phyloP scores from a whole-genome alignment of 1,140 invertebrate species.

The Drosophila ohnishii region DNA sequence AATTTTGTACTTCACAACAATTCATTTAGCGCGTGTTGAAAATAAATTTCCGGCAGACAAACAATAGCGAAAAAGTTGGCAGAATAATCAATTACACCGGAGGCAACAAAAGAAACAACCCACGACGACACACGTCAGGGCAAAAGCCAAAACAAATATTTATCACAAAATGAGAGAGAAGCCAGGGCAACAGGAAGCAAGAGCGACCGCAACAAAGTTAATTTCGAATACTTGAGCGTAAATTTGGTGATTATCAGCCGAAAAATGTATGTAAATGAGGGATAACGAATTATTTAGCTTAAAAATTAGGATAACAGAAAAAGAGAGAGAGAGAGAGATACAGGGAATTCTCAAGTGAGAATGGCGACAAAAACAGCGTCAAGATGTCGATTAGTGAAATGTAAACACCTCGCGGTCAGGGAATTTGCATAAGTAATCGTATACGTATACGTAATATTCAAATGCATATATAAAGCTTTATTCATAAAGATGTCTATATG shows the following conservation, averaged over 20 bases:
- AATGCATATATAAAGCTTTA: conserved; percentile 21
- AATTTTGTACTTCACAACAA: conserved; percentile 20
- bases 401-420: conserved; percentile 37
- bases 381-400: conserved; percentile 43
- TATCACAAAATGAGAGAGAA: conserved; percentile 34
- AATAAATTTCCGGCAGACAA: conserved; percentile 41
- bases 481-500: neutral
- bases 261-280: conserved; percentile 39
- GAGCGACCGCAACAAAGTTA: conserved; percentile 33
- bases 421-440: conserved; percentile 31
- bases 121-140: conserved; percentile 30
- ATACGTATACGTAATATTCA: conserved; percentile 26
- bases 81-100: conserved; percentile 46
- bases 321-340: neutral
- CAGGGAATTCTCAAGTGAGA: neutral
- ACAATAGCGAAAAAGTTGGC: conserved; percentile 43
- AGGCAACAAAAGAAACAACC: conserved; percentile 26
- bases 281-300: neutral
- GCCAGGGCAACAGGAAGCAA: conserved; percentile 4
- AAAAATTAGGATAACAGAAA: neutral
- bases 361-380: conserved; percentile 13
- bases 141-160: conserved; percentile 50
- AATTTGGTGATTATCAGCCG: conserved; percentile 38
- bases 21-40: conserved; percentile 27
- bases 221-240: conserved; percentile 42